phyloP scores from a whole-genome alignment of 2,113 vertebrate genomes.

The Nipponia nippon region DNA sequence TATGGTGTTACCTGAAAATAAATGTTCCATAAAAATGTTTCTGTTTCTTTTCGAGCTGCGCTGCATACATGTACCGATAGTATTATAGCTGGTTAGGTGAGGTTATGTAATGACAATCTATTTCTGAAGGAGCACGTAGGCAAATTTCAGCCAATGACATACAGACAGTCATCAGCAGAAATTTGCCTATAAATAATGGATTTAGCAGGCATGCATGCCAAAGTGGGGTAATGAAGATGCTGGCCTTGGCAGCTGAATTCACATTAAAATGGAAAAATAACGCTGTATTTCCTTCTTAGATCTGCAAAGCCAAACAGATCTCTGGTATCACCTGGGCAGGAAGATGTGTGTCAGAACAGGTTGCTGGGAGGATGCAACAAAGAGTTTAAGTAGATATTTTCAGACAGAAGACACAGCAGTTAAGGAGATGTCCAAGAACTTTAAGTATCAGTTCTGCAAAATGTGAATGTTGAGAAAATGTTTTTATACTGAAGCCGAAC shows the following conservation, averaged over 20 bases:
- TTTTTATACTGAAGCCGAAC: not conserved
- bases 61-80: not conserved
- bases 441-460: not conserved
- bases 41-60: not conserved
- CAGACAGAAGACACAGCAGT: not conserved
- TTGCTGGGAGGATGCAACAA: not conserved
- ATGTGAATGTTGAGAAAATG: not conserved
- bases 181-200: slow-evolving; percentile 2
- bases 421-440: not conserved
- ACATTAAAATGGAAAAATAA: not conserved
- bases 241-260: not conserved
- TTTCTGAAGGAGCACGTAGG: not conserved
- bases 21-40: not conserved
- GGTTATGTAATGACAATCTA: not conserved
- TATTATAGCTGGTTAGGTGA: not conserved
- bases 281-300: not conserved
- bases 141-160: not conserved
- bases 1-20: not conserved
- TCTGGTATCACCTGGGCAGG: not conserved
- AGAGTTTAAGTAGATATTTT: not conserved
- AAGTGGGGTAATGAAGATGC: not conserved
- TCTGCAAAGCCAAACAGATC: not conserved
- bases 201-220: not conserved
- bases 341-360: not conserved
- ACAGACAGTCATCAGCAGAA: not conserved